Evolutionary conservation across 2,797 vertebrate genomes (phyloP), one percentile per base, ranked within the genome.

Genomic region (Cyclura pinguis): DNA sequence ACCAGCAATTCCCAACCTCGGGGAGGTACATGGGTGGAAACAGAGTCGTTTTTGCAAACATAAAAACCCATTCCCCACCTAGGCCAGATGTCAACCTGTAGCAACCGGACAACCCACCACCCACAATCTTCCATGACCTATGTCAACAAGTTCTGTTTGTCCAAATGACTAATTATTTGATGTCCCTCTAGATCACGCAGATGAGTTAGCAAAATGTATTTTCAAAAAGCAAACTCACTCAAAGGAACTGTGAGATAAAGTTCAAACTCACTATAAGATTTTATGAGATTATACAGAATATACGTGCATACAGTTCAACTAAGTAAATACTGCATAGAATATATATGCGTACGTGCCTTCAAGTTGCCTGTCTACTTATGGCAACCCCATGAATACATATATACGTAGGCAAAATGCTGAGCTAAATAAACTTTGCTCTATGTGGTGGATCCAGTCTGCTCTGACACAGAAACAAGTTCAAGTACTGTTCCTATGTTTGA

Each of bases 121-220:
- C 50, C 50, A 55, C 59, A 57, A 69, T 52, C 24, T 27, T 38
- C 69, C 62, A 88, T 85, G 50, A 80, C 91, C 82, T 84, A 47
- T 29, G 59, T 82, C 84, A 90, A 88, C 47, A 91, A 62, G 35
- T 84, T 91, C 59, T 78, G 32, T 87, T 87, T 82, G 82, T 47
- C 57, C 57, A 90, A 89, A 77, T 90, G 69, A 87, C 80, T 90
- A 85, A 80, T 81, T 90, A 87, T 62, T 89, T 86, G 84, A 52
- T 86, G 27, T 87, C 74, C 32, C 69, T 88, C 29, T 59, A n/a
- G 55, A 47, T 81, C 78, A 81, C 32, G 73, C 24, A 24, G 35
- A 27, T 29, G 80, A 73, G n/a, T 72, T 27, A 80, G 5, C 73
- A 27, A 67, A 84, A 47, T 52, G 52, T 27, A 85, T 72, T 83